Base-by-base conservation (phyloP, 2,797 vertebrate genomes). In the Epinephelus malabaricus region DNA sequence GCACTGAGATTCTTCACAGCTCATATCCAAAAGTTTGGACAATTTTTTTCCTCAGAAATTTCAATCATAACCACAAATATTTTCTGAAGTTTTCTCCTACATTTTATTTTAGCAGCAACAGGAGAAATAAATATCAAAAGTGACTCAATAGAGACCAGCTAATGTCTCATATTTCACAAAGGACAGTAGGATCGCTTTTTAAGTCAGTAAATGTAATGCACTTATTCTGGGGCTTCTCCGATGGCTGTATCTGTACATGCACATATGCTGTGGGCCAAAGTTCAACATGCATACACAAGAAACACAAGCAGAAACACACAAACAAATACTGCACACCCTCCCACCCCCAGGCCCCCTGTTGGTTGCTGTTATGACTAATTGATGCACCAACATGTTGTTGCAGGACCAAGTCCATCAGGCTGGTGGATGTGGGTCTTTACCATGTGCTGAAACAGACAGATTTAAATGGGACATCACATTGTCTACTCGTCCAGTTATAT, bases 351-450 rank as follows among this genome's bases (percentile, higher is more conserved):
- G 83, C 25, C 63, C 60, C 50, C 62, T 34, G 73, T 76, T 78
- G 73, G 81, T 40, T 45, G 60, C 11, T n/a, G 71, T 56, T 74
- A 88, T 91, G 78, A 89, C 68, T 91, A 89, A 92, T 88, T 92
- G 47, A 92, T 92, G 79, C 34, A 54, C 60, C 75, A 85, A 86
- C 81, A 82, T 91, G 85, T 89, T 85, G 43, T 75, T 84, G 79
- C 50, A 79, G 76, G 68, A 82, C 62, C 21, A 60, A 60, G 69
- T 71, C 90, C 82, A 84, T 73, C 78, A 60, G 71, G 78, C 73
- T 66, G n/a, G 66, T 63, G 70, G 73, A 79, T 46, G 55, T 11
- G 56, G 7, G 27, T 70, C 38, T 23, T 54, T 58, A 77, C 19
- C 45, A 81, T 81, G 77, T 63, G 66, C 46, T 27, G 43, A 11